Evolutionary conservation across 30 jellyfish, hydroid and myxozoan species (phyloP).

Genomic region (Sanderia malayensis): DNA sequence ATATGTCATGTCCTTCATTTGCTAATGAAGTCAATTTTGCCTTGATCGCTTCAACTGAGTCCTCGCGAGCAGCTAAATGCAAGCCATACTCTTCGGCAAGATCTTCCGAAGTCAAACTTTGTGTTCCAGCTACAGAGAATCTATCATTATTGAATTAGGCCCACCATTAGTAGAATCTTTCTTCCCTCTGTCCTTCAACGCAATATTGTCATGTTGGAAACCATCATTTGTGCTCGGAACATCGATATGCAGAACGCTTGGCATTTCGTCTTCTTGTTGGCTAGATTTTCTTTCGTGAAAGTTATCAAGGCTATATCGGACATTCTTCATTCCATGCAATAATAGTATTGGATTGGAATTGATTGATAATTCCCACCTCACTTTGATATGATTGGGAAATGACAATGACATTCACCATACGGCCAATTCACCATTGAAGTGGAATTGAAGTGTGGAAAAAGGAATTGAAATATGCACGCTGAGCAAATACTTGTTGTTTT

Average conservation of each 20-base stretch:
- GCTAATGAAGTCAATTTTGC: slow-evolving; percentile 23
- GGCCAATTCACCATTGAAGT: too few species aligned
- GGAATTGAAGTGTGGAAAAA: too few species aligned
- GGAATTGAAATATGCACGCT: too few species aligned
- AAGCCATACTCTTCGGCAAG: slow-evolving; percentile 37
- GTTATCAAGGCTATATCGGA: background rate
- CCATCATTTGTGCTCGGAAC: background rate
- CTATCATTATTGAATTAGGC: background rate
- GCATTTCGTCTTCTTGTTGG: too few species aligned
- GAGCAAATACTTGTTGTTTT: too few species aligned
- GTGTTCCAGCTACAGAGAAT: slow-evolving; percentile 1
- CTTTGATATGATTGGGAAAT: too few species aligned
- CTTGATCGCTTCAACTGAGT: slow-evolving; percentile 52
- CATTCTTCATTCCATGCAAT: too few species aligned
- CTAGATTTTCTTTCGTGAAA: too few species aligned
- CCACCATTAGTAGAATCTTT: too few species aligned
- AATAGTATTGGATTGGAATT: too few species aligned
- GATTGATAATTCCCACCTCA: too few species aligned
- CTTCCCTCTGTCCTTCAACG: background rate
- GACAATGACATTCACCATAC: too few species aligned
- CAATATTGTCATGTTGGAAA: background rate
- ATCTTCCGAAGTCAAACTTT: slow-evolving; percentile 24
- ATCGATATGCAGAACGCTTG: background rate
- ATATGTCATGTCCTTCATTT: slow-evolving; percentile 42
- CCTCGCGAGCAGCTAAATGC: slow-evolving; percentile 95